Evolutionary conservation across 2,888 invertebrate species (phyloP).

Genomic region (Chloroclystis v-ata): DNA sequence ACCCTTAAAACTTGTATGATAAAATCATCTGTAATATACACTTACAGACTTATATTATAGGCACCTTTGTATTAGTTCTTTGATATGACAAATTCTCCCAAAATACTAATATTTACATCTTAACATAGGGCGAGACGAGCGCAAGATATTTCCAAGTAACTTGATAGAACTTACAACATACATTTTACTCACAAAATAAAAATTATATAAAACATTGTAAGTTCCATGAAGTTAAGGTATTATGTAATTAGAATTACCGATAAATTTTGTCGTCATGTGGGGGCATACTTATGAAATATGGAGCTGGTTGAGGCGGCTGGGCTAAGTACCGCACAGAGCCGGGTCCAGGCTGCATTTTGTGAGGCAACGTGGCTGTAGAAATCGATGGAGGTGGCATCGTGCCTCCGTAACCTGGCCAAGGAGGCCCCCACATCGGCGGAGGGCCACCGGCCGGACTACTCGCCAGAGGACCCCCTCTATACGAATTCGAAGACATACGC

Average conservation of each 20-base stretch:
- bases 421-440: slow-evolving; percentile 78
- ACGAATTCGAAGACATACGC: slow-evolving; percentile 82
- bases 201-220: neutral
- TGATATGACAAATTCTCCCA: slow-evolving; percentile 38
- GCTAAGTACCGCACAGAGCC: slow-evolving; percentile 74
- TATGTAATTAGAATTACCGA: slow-evolving; percentile 60
- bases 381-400: slow-evolving; percentile 79
- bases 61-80: slow-evolving; percentile 15
- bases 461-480: slow-evolving; percentile 83
- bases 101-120: slow-evolving; percentile 46
- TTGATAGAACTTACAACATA: neutral
- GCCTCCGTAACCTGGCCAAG: slow-evolving; percentile 78
- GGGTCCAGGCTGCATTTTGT: slow-evolving; percentile 78
- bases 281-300: slow-evolving; percentile 81
- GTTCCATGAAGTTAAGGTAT: neutral
- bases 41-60: slow-evolving; percentile 45
- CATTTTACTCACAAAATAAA: neutral
- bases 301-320: slow-evolving; percentile 80
- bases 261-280: slow-evolving; percentile 82
- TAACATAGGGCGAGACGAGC: slow-evolving; percentile 16
- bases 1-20: no score
- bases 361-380: slow-evolving; percentile 82
- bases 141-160: neutral
- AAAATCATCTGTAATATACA: slow-evolving; percentile 6
- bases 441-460: slow-evolving; percentile 80